Evolutionary conservation across 2,113 vertebrate genomes (phyloP), one percentile per base, ranked within the genome.

Genomic region (Notarius lentiginosus): DNA sequence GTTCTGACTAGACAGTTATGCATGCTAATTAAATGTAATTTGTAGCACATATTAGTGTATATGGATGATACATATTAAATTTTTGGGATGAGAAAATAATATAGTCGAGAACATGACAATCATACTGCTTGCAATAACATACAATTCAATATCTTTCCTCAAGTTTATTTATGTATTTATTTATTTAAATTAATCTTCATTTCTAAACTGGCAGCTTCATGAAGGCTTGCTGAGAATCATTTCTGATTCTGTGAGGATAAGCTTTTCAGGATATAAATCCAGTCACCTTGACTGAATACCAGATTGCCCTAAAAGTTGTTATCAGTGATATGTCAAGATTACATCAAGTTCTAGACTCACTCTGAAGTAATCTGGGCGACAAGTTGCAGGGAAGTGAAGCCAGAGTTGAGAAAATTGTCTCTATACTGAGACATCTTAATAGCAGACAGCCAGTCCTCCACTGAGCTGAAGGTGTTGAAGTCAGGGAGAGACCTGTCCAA

Each of bases 361-460:
- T 99, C 98, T 22, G 97, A 97, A 2, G 98, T 99, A 96, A 99
- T 99, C 93, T 99, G 98, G 89, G 97, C 94, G 86, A 99, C 97
- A 82, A 99, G 96, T 92, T 98, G 97, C 88, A 99, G 96, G 87
- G 98, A 99, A 87, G 97, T 98, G 95, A 99, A 99, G 92, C 98
- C 98, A 84, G 97, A 98, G 0, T 96, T 97, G 91, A 99, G 96
- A 96, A 99, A 99, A 94, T 96, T 99, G 91, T 99, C 98, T 95
- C 97, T 95, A 94, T 99, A 99, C 91, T 99, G 98, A 93, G 95
- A 97, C 98, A 99, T 99, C 95, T 99, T 99, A 92, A 99, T 97
- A 90, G 98, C 98, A 3, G 94, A 95, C 91, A 99, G 96, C 98
- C 98, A 99, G 93, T 99, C 98, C 7, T 99, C 98, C 87, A 99